These are phyloP conservation scores for Apostichopus parvimensis DNA, from an alignment of 35 echinoderm and acorn worm species.

Conservation along the genomic window DNA sequence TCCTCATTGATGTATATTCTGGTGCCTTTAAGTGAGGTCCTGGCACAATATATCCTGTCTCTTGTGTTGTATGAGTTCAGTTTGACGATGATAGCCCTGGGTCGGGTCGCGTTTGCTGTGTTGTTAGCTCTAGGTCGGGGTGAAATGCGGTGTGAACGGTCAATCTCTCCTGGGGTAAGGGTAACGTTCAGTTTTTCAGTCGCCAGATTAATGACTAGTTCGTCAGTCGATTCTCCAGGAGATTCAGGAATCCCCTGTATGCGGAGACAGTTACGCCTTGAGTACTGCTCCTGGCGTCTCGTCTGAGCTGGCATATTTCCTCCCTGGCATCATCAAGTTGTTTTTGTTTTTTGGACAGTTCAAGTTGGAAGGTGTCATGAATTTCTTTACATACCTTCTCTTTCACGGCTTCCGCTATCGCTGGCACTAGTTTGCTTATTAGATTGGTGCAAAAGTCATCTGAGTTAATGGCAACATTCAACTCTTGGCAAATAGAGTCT, in stretches of 20 bases:
- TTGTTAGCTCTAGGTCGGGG: neutral
- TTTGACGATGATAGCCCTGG: neutral
- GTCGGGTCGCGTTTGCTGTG: neutral
- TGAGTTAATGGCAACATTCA: neutral
- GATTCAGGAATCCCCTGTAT: conserved; percentile 20
- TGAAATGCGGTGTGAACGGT: conserved; percentile 12
- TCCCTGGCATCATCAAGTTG: neutral
- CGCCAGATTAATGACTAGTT: conserved; percentile 21
- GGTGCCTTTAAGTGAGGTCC: neutral
- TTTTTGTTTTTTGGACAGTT: neutral
- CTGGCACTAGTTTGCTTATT: conserved; percentile 19
- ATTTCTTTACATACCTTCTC: neutral
- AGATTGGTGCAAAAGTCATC: neutral
- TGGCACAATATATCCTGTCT: neutral
- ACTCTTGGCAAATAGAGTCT: neutral
- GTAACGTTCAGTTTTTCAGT: conserved; percentile 25
- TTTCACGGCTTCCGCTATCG: conserved; percentile 24
- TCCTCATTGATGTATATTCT: conserved; percentile 5
- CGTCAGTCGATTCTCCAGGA: conserved; percentile 21
- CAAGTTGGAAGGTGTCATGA: neutral
- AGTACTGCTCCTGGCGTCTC: neutral
- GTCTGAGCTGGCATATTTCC: neutral
- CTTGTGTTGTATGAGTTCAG: neutral
- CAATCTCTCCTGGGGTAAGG: conserved; percentile 44
- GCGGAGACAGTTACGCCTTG: neutral